Evolutionary conservation across 2,888 invertebrate genomes (phyloP).

Genomic region (Teleiodes luculella): DNA sequence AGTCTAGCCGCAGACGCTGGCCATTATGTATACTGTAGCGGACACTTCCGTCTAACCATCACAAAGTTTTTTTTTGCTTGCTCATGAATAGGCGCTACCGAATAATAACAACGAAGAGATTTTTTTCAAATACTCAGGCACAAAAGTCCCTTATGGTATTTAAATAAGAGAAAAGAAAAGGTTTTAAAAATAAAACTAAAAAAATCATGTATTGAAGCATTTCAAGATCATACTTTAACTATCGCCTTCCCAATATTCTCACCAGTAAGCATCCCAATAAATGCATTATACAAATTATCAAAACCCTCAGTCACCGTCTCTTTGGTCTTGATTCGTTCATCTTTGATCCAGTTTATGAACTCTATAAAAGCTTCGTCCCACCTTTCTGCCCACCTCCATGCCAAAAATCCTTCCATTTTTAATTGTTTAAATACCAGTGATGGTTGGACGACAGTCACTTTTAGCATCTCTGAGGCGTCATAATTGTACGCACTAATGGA

Average conservation of each 20-base stretch:
- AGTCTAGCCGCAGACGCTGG: too few relatives aligned
- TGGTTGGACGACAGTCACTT: slow-evolving; percentile 71
- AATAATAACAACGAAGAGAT: too few relatives aligned
- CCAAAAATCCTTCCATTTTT: slow-evolving; percentile 80
- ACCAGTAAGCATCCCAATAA: slow-evolving; percentile 78
- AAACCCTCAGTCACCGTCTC: slow-evolving; percentile 83
- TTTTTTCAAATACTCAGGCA: too few relatives aligned
- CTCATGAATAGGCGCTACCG: too few relatives aligned
- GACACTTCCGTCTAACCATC: too few relatives aligned
- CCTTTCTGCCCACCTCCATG: slow-evolving; percentile 69
- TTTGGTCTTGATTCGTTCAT: slow-evolving; percentile 81
- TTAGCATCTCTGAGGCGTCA: slow-evolving; percentile 32
- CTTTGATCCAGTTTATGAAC: slow-evolving; percentile 79
- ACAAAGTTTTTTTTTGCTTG: too few relatives aligned
- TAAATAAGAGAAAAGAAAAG: too few relatives aligned
- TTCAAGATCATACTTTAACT: slow-evolving; percentile 33
- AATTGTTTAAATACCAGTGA: slow-evolving; percentile 77
- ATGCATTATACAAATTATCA: slow-evolving; percentile 81
- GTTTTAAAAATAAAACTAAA: too few relatives aligned
- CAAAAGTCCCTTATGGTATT: too few relatives aligned
- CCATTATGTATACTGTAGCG: too few relatives aligned
- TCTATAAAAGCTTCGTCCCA: slow-evolving; percentile 79
- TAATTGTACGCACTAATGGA: slow-evolving; percentile 57
- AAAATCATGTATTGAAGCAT: too few relatives aligned
- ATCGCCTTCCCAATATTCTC: slow-evolving; percentile 79